A percentile compares a stretch with the other conserved stretches of the same genome.
Evolutionary conservation across 2,797 vertebrate species (phyloP).

Genomic region (Apogon hyalosoma): DNA sequence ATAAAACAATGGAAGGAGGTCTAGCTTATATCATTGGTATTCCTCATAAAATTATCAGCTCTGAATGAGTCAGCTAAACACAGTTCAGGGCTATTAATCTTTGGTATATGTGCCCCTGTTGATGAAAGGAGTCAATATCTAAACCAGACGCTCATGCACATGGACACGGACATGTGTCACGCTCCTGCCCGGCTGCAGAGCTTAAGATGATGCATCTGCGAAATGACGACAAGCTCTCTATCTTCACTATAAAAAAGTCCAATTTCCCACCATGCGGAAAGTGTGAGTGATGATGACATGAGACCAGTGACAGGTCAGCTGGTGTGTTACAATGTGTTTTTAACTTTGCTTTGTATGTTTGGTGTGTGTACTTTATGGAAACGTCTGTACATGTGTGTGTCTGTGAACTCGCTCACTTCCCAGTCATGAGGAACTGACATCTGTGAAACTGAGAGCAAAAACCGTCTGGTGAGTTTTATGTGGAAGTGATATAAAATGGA

Average conservation of each 20-base stretch:
- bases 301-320: slow-evolving; percentile 42
- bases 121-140: slow-evolving; percentile 48
- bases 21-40: slow-evolving; percentile 26
- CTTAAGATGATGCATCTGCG: slow-evolving; percentile 49
- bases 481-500: slow-evolving; percentile 35
- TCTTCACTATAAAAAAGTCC: slow-evolving; percentile 35
- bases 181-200: slow-evolving; percentile 28
- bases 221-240: slow-evolving; percentile 43
- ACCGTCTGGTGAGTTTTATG: slow-evolving; percentile 31
- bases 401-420: neutral
- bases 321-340: slow-evolving; percentile 33
- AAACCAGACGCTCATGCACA: slow-evolving; percentile 33
- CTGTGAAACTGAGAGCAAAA: slow-evolving; percentile 39
- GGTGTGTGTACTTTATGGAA: slow-evolving; percentile 1
- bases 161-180: slow-evolving; percentile 21
- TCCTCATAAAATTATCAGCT: slow-evolving; percentile 52
- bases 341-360: slow-evolving; percentile 7
- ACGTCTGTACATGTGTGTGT: neutral
- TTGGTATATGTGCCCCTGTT: slow-evolving; percentile 28
- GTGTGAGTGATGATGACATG: slow-evolving; percentile 41
- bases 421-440: slow-evolving; percentile 29
- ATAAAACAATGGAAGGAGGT: slow-evolving; percentile 9
- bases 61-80: slow-evolving; percentile 36
- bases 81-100: slow-evolving; percentile 54
- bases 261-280: slow-evolving; percentile 26